Evolutionary conservation across 2,113 vertebrate species (phyloP), one percentile per base, ranked within the genome.

Genomic region (Gymnarchus niloticus): DNA sequence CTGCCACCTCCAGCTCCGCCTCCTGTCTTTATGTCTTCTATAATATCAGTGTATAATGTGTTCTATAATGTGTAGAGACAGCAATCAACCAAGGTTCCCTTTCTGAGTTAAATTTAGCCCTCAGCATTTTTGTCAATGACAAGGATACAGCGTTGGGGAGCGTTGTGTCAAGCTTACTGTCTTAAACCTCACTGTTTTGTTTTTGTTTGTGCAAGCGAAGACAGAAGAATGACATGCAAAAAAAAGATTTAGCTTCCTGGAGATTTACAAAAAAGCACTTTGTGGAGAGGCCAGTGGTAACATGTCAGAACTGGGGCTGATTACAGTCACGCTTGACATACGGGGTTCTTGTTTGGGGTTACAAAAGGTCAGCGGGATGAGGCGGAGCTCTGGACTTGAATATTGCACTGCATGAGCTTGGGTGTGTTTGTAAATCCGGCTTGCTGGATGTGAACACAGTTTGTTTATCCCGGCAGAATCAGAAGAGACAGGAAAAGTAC

Each of bases 241-340:
- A 59, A 48, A 33, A 83, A 59, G 88, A 65, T 56, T 82, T 14
- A 85, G 80, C 65, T 80, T 87, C 51, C 56, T 65, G 59, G 84
- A 87, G 87, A 69, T 69, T 69, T 28, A 69, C 61, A 19, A 69
- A 83, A 86, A 87, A 88, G 89, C 86, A 87, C 87, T 88, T 89
- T 85, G 78, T 52, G 8, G 54, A 84, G 85, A 88, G 87, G 87
- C 87, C 88, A 89, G 89, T 88, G 89, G 85, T 86, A 90, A 90
- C 89, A 90, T 73, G 65, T 1, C 19, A 33, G 12, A 41, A 33
- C 56, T 57, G 87, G 89, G 88, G 82, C 46, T 33, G 56, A 88
- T 88, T 88, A 87, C 56, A 28, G 56, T 87, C 85, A 88, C 52
- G 86, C 88, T 88, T 89, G 88, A 86, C 85, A 83, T 88, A n/a